Percentiles rank a stretch among this genome's conserved stretches.
phyloP scores from a whole-genome alignment of 2,888 invertebrate genomes.

The Cordilura impudica region DNA sequence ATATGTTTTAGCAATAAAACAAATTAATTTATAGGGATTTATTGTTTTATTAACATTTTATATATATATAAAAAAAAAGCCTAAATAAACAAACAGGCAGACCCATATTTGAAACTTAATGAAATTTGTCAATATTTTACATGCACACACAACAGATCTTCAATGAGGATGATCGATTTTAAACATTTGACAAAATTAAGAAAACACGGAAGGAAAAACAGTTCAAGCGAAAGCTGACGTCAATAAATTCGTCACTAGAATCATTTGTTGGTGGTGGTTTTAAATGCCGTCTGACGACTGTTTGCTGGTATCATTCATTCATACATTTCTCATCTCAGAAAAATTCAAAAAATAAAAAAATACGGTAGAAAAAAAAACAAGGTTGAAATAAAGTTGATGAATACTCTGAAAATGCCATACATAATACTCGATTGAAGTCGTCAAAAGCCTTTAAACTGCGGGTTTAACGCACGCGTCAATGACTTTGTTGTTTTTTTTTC shows the following conservation, averaged over 20 bases:
- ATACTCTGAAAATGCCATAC: conserved; percentile 56
- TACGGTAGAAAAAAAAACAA: conserved; percentile 18
- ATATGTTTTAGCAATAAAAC: conserved; percentile 38
- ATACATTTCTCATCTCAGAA: conserved; percentile 31
- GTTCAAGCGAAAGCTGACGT: neutral
- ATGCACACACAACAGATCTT: conserved; percentile 35
- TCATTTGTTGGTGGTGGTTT: neutral
- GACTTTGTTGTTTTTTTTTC: conserved; percentile 45
- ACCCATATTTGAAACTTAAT: conserved; percentile 14
- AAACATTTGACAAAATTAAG: neutral
- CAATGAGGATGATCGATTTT: conserved; percentile 7
- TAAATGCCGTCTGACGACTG: neutral
- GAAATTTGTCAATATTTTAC: conserved; percentile 45
- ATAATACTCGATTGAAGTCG: conserved; percentile 26
- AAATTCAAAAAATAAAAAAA: conserved; percentile 23
- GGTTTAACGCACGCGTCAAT: conserved; percentile 65
- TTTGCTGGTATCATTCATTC: conserved; percentile 39
- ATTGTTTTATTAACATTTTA: conserved; percentile 12
- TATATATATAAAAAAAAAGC: too few species aligned
- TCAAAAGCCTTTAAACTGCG: conserved; percentile 56
- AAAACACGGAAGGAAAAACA: conserved; percentile 7
- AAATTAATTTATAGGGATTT: conserved; percentile 27
- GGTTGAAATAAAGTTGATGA: conserved; percentile 49
- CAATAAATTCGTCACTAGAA: neutral
- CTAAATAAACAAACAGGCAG: neutral